Base-by-base conservation (phyloP, 2,797 vertebrate species). In the Brotogeris chrysoptera region DNA sequence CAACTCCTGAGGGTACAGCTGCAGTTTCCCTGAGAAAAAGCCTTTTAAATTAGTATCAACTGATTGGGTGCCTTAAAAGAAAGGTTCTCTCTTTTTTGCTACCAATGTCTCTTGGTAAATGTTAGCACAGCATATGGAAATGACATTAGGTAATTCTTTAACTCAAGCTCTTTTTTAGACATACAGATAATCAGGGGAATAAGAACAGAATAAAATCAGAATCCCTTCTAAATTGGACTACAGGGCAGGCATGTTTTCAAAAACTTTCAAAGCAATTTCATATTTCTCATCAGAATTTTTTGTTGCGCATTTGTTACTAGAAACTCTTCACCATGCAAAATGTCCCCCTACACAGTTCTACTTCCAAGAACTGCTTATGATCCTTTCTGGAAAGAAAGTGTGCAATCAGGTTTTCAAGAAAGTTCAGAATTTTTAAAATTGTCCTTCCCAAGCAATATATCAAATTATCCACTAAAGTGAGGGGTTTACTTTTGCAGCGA, bases 1-100 rank as follows among this genome's bases (percentile, higher is more conserved):
- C n/a, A 43, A 39, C 6, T 1, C 16, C 8, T 30, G 32, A 38
- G 1, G 15, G 3, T 11, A 9, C 0, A 17, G 27, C 27, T 68
- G 16, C 18, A 15, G 3, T 41, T 81, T 76, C 25, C 5, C 30
- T 32, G 15, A 74, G 52, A 85, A 65, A 60, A 59, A 6, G 0
- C 3, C 16, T 27, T 78, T 90, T 39, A 82, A 27, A 13, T 41
- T 69, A 43, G 11, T 64, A n/a, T 18, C 3, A 18, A 8, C 5
- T 17, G 14, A 49, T 6, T 32, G 24, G n/a, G 8, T 8, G 5
- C 53, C 76, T 84, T 59, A 52, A 34, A 57, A 64, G 44, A 60
- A 38, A 8, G 7, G 41, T 60, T 2, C 3, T 41, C 53, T 63
- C 32, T 38, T 60, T 59, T 30, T 39, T 4, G 5, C 23, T 66